Percentiles rank a stretch among this genome's conserved stretches.
These are phyloP conservation scores for Chloromyia formosa DNA, from an alignment of 2,888 invertebrate species.

Conservation along the genomic window DNA sequence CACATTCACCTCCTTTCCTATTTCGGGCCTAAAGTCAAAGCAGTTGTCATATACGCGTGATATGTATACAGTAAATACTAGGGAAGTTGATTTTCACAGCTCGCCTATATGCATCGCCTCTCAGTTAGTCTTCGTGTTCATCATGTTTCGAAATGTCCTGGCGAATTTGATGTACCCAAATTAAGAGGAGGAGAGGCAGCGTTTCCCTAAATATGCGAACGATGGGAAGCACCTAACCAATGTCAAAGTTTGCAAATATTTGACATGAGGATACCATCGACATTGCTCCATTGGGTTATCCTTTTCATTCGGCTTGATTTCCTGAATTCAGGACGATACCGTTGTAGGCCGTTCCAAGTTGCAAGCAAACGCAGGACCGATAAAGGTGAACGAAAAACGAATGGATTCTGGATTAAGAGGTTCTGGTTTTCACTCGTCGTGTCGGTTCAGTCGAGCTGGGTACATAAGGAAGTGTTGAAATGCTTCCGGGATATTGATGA, in stretches of 20 bases:
- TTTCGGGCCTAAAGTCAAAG: not conserved
- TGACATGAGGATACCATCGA: constrained; percentile 25
- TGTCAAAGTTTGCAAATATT: constrained; percentile 44
- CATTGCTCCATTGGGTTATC: not conserved
- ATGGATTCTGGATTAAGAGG: not conserved
- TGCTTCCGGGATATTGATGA: constrained; percentile 19
- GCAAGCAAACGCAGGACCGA: not conserved
- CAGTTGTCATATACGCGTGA: not conserved
- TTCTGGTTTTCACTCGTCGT: not conserved
- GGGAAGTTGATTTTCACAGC: not conserved
- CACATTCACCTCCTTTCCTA: not conserved
- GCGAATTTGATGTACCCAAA: not conserved
- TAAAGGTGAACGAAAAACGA: not conserved
- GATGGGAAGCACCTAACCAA: constrained; percentile 34
- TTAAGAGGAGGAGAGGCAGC: too few species aligned
- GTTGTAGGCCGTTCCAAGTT: not conserved
- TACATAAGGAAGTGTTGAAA: constrained; percentile 20
- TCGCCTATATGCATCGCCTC: not conserved
- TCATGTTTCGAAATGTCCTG: not conserved
- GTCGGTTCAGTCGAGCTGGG: not conserved
- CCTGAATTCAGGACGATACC: constrained; percentile 1
- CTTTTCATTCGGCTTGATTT: not conserved
- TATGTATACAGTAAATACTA: not conserved
- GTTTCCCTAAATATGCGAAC: constrained; percentile 23
- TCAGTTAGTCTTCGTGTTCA: constrained; percentile 10